Base-by-base conservation (phyloP, 2,113 vertebrate genomes). In the Gallinago paraguaiae region DNA sequence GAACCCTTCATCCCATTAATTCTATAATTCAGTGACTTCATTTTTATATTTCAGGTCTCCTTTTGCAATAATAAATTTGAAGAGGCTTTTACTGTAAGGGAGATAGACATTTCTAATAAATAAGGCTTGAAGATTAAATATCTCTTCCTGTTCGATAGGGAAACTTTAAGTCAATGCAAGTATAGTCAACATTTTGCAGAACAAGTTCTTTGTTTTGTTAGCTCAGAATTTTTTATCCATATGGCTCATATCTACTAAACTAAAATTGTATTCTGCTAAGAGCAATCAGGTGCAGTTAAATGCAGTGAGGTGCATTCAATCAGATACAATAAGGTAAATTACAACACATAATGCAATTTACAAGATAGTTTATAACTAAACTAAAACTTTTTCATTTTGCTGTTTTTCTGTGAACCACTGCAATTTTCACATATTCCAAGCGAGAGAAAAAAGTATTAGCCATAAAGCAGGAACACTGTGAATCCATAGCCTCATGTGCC, bases 1-100 rank as follows among this genome's bases (percentile, higher is more conserved):
- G 18, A 17, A 50, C 3, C 11, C 22, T 69, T 92, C 39, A 72
- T 76, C 51, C 20, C 74, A 68, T 39, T 93, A 85, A 60, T 92
- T 95, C 69, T 80, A 27, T 35, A 93, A 93, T 70, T 80, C 43
- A 57, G 7, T 74, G 50, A 82, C 94, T 85, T 74, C 30, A 24
- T 60, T 60, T 94, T 90, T 76, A 77, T 85, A 92, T 82, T 94
- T 95, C 79, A 91, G 2, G 1, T 77, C 31, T 95, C 7, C 10
- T 75, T 93, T 92, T 95, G 57, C 81, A 96, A 91, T 77, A 96
- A 89, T 76, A 93, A 91, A 84, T 97, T 79, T 91, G 33, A 96
- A 61, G 61, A 71, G 54, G 22, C n/a, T 95, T 92, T 95, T 92
- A 96, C 46, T 93, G 27, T 70, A 86, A 93, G 63, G 57, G 23